These are phyloP conservation scores for Drosophila tsacasi DNA, from an alignment of 1,140 invertebrate genomes.

Conservation along the genomic window DNA sequence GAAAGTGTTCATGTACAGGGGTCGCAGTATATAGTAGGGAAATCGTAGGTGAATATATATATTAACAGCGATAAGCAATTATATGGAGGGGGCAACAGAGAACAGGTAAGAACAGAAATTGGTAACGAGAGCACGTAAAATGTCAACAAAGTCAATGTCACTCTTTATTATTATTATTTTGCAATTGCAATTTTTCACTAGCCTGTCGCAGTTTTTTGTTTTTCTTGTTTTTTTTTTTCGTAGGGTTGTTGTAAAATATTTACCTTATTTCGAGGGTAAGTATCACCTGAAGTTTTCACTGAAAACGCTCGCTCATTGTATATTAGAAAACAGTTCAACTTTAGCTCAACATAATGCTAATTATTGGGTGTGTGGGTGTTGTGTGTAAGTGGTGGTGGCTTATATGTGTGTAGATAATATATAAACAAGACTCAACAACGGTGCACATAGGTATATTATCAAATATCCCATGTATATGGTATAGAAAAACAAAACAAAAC, in stretches of 20 bases:
- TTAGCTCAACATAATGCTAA: conserved; percentile 72
- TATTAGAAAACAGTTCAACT: conserved; percentile 30
- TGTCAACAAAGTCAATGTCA: conserved; percentile 46
- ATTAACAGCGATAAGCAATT: conserved; percentile 74
- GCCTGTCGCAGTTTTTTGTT: conserved; percentile 49
- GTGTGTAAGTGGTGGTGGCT: conserved; percentile 47
- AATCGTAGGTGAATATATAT: conserved; percentile 43
- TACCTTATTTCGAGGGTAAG: conserved; percentile 75
- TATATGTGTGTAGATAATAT: conserved; percentile 59
- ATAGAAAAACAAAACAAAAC: conserved; percentile 58
- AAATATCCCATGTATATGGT: conserved; percentile 39
- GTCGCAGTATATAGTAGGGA: conserved; percentile 17
- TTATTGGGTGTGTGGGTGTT: conserved; percentile 47
- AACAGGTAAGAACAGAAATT: conserved; percentile 60
- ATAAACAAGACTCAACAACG: conserved; percentile 80
- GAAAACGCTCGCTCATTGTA: conserved; percentile 76
- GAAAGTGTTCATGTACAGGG: conserved; percentile 40
- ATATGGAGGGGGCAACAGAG: conserved; percentile 64
- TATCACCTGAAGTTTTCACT: conserved; percentile 77
- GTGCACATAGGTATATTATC: conserved; percentile 47
- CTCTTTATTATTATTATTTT: conserved; percentile 30
- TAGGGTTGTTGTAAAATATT: conserved; percentile 69
- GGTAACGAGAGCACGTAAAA: conserved; percentile 48
- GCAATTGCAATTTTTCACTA: conserved; percentile 72
- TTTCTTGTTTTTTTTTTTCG: conserved; percentile 10